Conservation (phyloP, 2,113 vertebrate species). For the Callocephalon fimbriatum region DNA sequence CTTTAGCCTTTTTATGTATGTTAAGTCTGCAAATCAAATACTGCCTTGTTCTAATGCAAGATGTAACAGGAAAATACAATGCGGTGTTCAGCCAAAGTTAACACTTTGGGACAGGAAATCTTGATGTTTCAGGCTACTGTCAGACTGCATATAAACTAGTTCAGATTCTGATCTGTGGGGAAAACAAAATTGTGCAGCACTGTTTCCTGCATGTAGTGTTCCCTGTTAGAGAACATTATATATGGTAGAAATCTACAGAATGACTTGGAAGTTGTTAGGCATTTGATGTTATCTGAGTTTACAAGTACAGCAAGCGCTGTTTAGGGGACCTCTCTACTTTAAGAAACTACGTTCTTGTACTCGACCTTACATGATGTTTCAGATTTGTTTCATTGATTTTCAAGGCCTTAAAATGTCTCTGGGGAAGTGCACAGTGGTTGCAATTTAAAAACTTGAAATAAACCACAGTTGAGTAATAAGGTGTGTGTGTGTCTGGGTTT, state of each 20-base stretch:
- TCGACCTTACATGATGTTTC: fast-evolving
- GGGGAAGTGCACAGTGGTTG: neutral
- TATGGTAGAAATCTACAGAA: neutral
- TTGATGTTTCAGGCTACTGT: neutral
- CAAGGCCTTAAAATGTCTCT: neutral
- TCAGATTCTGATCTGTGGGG: neutral
- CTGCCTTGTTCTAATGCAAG: neutral
- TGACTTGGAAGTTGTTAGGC: neutral
- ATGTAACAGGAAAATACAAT: neutral
- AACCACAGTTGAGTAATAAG: neutral
- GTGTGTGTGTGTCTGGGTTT: neutral
- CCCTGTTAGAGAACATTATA: neutral
- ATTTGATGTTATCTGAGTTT: neutral
- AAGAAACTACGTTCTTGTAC: neutral
- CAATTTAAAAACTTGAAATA: neutral
- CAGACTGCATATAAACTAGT: neutral
- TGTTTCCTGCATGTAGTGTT: neutral
- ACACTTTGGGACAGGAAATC: neutral
- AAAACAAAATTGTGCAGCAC: neutral
- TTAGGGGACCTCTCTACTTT: neutral
- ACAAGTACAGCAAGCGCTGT: neutral
- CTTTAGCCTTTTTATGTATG: neutral
- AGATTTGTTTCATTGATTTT: neutral
- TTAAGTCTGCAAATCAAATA: neutral
- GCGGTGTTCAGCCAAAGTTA: neutral